Base-by-base conservation (phyloP, 2,888 invertebrate species). In the Podabrus alpinus region DNA sequence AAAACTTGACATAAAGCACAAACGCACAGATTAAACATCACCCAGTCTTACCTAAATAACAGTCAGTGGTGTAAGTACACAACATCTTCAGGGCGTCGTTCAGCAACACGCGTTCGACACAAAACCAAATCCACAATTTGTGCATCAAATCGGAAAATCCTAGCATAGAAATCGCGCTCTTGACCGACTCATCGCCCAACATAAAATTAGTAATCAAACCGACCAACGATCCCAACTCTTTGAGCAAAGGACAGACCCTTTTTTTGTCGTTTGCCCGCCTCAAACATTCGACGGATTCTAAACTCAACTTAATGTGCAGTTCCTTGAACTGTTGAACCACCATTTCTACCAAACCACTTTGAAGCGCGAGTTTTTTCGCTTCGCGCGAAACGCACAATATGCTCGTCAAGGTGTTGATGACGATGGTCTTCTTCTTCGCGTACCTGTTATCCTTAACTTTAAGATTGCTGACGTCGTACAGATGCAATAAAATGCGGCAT, bases 41-140 rank as follows among this genome's bases (percentile, higher is more conserved):
- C 13, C 2, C 10, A 19, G 29, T 73, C 80, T 82, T 84, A 92
- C 93, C 93, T 88, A 89, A 88, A 13, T 88, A 84, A 82, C 92
- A 92, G 76, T 90, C 88, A 72, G 91, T 91, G 2, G 92, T 92
- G 80, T 91, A 92, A 0, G 91, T 92, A 71, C 90, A 89, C 61
- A 94, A 82, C 79, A 93, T 86, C 80, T 90, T 89, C 71, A 93
- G 85, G 15, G 89, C 88, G 15, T 90, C 89, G 1, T 88, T 86
- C 4, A 92, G 82, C 60, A 91, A 85, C 67, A 85, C 86, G 68
- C 90, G 90, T 19, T 90, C 90, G 80, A 91, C 88, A 83, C 89
- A 89, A 81, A 91, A 90, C 92, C 93, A 93, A 2, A 90, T 88
- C 93, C 93, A 93, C 80, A 93, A 86, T 79, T 92, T 91, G 82